Evolutionary conservation across 2,888 invertebrate genomes (phyloP).

Genomic region (Mythimna albipuncta): DNA sequence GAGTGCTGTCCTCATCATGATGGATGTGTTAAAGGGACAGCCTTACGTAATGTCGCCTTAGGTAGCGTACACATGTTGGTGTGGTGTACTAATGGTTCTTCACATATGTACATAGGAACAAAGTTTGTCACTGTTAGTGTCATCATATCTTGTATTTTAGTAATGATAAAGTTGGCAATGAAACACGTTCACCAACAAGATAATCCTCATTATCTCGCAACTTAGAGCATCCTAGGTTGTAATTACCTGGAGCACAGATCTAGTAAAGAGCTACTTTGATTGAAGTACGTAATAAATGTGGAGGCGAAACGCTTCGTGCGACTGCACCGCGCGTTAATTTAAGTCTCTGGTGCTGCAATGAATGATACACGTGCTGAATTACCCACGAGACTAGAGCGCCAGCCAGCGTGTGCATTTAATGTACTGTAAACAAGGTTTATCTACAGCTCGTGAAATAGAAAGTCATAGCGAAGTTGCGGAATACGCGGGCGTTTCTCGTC

Average conservation of each 20-base stretch:
- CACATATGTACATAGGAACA: background rate
- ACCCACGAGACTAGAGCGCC: slow-evolving; percentile 5
- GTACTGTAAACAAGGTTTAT: background rate
- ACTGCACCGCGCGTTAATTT: slow-evolving; percentile 26
- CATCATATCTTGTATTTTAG: background rate
- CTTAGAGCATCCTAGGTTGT: slow-evolving; percentile 1
- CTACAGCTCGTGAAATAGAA: background rate
- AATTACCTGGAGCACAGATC: slow-evolving; percentile 3
- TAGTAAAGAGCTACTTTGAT: slow-evolving; percentile 15
- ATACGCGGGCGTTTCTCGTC: background rate
- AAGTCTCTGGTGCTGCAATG: slow-evolving; percentile 18
- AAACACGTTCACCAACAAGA: background rate
- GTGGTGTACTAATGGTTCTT: slow-evolving; percentile 18
- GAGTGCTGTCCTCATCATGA: slow-evolving; percentile 57
- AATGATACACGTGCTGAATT: slow-evolving; percentile 29
- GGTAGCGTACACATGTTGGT: slow-evolving; percentile 23
- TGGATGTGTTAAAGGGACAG: slow-evolving; percentile 55
- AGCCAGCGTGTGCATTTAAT: slow-evolving; percentile 6
- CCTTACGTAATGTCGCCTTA: slow-evolving; percentile 39
- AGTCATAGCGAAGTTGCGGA: background rate
- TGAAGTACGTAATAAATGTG: slow-evolving; percentile 34
- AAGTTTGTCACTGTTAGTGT: background rate
- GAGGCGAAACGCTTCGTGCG: slow-evolving; percentile 25
- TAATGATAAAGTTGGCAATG: background rate
- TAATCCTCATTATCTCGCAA: background rate